These are phyloP conservation scores for Polyodon spathula DNA, from an alignment of 2,113 vertebrate genomes.

Conservation along the genomic window DNA sequence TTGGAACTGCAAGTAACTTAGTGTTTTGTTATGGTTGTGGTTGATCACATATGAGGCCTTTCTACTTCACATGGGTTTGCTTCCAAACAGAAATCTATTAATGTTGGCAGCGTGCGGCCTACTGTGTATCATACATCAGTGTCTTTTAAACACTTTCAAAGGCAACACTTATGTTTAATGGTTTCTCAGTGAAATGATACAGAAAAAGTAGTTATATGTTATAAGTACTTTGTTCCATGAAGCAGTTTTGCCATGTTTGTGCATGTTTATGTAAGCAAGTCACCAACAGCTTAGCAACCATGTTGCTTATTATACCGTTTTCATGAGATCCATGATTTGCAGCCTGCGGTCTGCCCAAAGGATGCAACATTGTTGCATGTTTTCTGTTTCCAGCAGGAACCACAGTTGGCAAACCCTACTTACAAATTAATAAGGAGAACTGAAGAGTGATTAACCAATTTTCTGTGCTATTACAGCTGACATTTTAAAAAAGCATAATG, in stretches of 20 bases:
- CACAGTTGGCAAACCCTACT: background rate
- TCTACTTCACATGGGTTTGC: slow-evolving; percentile 40
- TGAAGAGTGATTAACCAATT: background rate
- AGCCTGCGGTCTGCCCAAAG: background rate
- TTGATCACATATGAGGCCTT: slow-evolving; percentile 36
- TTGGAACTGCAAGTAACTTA: slow-evolving; percentile 36
- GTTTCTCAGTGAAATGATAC: slow-evolving; percentile 46
- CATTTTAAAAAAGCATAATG: background rate
- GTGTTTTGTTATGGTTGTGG: slow-evolving; percentile 38
- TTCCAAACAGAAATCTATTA: slow-evolving; percentile 42
- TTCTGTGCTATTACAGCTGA: background rate
- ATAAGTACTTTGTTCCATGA: slow-evolving; percentile 12
- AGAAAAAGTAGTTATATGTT: slow-evolving; percentile 27
- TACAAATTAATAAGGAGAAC: background rate
- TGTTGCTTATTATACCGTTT: background rate
- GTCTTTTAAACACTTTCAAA: slow-evolving; percentile 41
- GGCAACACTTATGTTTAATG: slow-evolving; percentile 43
- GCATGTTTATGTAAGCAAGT: background rate
- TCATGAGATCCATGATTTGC: background rate
- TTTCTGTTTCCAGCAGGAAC: background rate
- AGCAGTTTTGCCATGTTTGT: background rate
- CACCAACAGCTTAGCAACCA: background rate
- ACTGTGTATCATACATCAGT: slow-evolving; percentile 36
- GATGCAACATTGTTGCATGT: background rate
- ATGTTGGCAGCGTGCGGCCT: slow-evolving; percentile 34